A percentile compares a stretch with the other conserved stretches of the same genome.
Conservation (phyloP, 2,888 invertebrate species). For the Thera obeliscata region DNA sequence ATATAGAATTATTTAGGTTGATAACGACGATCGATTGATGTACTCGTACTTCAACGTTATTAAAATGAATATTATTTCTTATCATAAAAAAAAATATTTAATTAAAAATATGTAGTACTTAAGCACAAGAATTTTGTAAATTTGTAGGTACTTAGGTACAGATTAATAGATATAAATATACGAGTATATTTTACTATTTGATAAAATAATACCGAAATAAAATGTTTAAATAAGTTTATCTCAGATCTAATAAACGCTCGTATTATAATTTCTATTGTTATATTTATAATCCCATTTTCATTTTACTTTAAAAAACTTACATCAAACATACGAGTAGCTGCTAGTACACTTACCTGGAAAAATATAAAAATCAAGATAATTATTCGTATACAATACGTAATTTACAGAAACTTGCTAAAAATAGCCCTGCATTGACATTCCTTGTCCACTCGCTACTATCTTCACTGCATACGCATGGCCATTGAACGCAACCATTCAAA, state of each 20-base stretch:
- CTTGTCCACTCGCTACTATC: conserved; percentile 1
- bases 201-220: neutral
- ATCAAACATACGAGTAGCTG: neutral
- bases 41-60: too few relatives aligned
- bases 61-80: too few relatives aligned
- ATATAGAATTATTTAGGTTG: too few relatives aligned
- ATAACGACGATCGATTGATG: too few relatives aligned
- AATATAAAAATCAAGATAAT: conserved; percentile 1
- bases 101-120: too few relatives aligned
- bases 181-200: neutral
- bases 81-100: too few relatives aligned
- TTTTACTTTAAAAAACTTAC: neutral
- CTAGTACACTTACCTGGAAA: neutral
- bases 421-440: neutral
- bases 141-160: too few relatives aligned
- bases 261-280: neutral
- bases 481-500: neutral
- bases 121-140: too few relatives aligned
- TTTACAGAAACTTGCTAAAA: neutral
- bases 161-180: too few relatives aligned
- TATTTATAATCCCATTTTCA: too few relatives aligned
- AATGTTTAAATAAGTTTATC: too few relatives aligned
- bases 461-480: conserved; percentile 1
- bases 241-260: neutral
- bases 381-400: neutral